phyloP scores from a whole-genome alignment of 1,140 invertebrate species.

The Nomia melanderi region DNA sequence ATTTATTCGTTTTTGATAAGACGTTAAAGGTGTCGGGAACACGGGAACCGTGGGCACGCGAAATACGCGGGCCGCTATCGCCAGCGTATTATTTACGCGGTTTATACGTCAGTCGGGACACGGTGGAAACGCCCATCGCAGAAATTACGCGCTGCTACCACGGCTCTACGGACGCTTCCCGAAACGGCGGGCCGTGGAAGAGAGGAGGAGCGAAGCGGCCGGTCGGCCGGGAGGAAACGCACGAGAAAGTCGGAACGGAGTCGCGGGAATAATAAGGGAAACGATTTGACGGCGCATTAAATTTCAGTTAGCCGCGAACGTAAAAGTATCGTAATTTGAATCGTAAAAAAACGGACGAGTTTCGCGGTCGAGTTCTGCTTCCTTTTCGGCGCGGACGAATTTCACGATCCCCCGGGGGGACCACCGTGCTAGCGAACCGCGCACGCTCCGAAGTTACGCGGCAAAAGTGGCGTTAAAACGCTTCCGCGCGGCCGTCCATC shows the following conservation, averaged over 20 bases:
- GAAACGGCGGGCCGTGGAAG: neutral
- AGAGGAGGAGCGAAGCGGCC: neutral
- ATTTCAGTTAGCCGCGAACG: conserved; percentile 73
- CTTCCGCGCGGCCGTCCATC: conserved; percentile 52
- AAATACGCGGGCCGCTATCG: neutral
- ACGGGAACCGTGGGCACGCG: conserved; percentile 24
- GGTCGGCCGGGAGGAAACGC: conserved; percentile 16
- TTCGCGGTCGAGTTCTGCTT: conserved; percentile 32
- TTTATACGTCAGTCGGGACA: conserved; percentile 53
- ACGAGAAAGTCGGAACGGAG: conserved; percentile 18
- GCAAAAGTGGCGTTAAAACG: conserved; percentile 66
- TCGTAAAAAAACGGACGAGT: conserved; percentile 66
- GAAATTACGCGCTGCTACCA: conserved; percentile 59
- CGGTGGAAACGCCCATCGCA: conserved; percentile 57
- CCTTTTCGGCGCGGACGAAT: conserved; percentile 64
- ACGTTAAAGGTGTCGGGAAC: conserved; percentile 32
- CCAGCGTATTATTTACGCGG: conserved; percentile 54
- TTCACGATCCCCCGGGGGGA: conserved; percentile 60
- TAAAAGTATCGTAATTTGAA: conserved; percentile 77
- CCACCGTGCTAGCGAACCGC: conserved; percentile 64
- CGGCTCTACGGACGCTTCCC: neutral
- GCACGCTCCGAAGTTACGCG: conserved; percentile 35
- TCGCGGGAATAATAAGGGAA: conserved; percentile 26
- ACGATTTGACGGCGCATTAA: conserved; percentile 71
- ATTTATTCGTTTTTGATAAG: conserved; percentile 47